A percentile compares a stretch with the other conserved stretches of the same genome.
phyloP scores from a whole-genome alignment of 2,888 invertebrate genomes.

The Parthenolecanium corni region DNA sequence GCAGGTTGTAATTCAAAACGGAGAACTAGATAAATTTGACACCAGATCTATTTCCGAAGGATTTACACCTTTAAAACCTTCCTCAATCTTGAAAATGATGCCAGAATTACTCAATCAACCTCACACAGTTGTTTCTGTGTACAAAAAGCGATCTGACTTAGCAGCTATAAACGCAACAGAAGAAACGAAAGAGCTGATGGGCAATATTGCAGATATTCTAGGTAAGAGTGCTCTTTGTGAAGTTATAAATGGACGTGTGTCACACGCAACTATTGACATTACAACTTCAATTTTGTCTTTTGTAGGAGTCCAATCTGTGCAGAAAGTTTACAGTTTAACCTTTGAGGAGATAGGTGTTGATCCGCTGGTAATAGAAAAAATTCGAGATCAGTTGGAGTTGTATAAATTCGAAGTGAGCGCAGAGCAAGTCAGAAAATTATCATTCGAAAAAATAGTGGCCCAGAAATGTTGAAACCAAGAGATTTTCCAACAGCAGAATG shows the following conservation, averaged over 20 bases:
- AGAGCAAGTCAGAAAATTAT: too few relatives aligned
- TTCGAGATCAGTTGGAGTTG: neutral
- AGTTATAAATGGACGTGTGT: neutral
- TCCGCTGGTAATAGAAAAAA: neutral
- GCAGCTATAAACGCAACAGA: neutral
- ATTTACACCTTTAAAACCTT: neutral
- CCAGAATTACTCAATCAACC: conserved; percentile 8
- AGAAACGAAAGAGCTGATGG: neutral
- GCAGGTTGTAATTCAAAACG: conserved; percentile 1
- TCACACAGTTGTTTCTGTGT: neutral
- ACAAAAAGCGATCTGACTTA: neutral
- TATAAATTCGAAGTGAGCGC: too few relatives aligned
- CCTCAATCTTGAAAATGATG: neutral
- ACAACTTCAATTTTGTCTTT: neutral
- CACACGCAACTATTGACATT: neutral
- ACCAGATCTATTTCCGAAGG: neutral
- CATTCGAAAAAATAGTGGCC: too few relatives aligned
- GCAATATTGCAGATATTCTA: neutral
- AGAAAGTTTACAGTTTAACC: neutral
- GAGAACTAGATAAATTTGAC: neutral
- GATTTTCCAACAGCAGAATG: too few relatives aligned
- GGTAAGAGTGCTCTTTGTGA: neutral
- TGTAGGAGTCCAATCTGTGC: neutral
- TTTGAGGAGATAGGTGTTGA: conserved; percentile 12
- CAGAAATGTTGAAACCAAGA: too few relatives aligned